These are phyloP conservation scores for Asarcornis scutulata DNA, from an alignment of 2,113 vertebrate species.

Conservation along the genomic window DNA sequence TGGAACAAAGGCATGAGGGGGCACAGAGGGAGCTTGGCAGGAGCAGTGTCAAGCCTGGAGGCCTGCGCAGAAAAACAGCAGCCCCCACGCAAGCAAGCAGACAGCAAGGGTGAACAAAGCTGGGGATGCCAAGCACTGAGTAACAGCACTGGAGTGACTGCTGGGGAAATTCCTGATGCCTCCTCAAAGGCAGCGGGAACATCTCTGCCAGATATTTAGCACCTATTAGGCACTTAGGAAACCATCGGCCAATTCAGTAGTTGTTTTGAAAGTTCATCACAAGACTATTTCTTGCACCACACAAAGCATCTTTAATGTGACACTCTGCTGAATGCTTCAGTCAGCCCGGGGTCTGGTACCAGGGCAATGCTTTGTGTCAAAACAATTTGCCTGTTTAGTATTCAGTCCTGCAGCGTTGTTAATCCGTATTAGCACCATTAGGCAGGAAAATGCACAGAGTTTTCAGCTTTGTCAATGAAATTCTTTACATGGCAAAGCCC, in stretches of 20 bases:
- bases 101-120: not conserved
- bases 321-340: not conserved
- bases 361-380: not conserved
- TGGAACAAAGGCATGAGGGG: not conserved
- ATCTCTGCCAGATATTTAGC: not conserved
- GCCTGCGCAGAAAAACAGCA: not conserved
- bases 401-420: not conserved
- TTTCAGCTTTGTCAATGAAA: not conserved
- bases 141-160: accelerated
- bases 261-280: not conserved
- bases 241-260: not conserved
- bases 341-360: not conserved
- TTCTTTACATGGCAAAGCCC: not conserved
- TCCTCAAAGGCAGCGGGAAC: not conserved
- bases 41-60: not conserved
- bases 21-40: not conserved
- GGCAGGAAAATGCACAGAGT: not conserved
- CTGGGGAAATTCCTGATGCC: not conserved
- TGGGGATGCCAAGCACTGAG: not conserved
- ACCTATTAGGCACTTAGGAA: not conserved
- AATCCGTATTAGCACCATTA: not conserved
- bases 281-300: accelerated
- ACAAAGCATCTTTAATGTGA: not conserved
- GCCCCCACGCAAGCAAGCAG: not conserved
- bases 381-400: conserved; percentile 7